Evolutionary conservation across 2,113 vertebrate genomes (phyloP).

Genomic region (Mirounga angustirostris): DNA sequence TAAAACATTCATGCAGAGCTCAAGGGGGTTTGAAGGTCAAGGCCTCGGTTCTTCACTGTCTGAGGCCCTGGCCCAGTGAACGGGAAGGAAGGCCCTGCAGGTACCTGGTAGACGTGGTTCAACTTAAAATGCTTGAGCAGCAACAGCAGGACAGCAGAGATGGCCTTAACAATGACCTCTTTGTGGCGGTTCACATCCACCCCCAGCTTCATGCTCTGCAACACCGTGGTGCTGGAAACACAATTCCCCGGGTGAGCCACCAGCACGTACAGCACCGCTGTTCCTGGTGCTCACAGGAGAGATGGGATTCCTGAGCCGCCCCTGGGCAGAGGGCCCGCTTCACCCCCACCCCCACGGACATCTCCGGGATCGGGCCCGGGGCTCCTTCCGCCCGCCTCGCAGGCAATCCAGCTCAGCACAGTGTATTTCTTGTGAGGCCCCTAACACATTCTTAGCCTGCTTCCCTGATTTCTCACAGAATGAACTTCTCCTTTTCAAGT

Average conservation of each 20-base stretch:
- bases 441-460: background rate
- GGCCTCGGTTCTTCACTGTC: background rate
- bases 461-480: constrained; percentile 13
- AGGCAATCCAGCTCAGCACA: background rate
- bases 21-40: background rate
- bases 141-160: constrained; percentile 96
- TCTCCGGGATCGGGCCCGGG: background rate
- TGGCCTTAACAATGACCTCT: constrained; percentile 98
- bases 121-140: constrained; percentile 99
- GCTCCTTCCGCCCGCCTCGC: too few relatives aligned
- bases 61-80: background rate
- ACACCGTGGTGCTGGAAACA: constrained; percentile 93
- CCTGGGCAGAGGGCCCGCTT: background rate
- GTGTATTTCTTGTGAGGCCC: background rate
- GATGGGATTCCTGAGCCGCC: background rate
- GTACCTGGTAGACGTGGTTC: constrained; percentile 98
- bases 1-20: background rate
- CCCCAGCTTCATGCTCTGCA: constrained; percentile 99
- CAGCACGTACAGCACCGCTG: rapidly evolving
- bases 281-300: background rate
- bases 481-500: constrained; percentile 17
- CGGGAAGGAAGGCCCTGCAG: background rate
- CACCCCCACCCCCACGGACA: background rate
- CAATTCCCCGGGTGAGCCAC: background rate
- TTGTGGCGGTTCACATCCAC: constrained; percentile 99